Conservation (phyloP, 92 coral and sea anemone species). For the Micromussa lordhowensis region DNA sequence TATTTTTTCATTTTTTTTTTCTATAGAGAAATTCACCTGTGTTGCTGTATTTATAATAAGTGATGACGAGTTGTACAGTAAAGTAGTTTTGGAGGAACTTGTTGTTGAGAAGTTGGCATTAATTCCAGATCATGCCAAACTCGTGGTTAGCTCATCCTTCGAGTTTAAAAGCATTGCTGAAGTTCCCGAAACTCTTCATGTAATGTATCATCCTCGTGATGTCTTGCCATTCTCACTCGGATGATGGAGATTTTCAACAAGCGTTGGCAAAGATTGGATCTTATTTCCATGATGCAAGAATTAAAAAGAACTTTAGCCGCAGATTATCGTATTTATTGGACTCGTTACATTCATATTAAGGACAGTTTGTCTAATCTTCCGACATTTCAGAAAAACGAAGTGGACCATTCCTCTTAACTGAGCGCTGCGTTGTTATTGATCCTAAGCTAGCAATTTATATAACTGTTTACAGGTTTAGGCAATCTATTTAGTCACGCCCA, state of each 20-base stretch:
- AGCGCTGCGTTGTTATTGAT: too few species aligned
- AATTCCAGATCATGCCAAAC: neutral
- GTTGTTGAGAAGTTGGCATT: neutral
- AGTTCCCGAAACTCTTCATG: slow-evolving; percentile 8
- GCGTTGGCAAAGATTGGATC: slow-evolving; percentile 27
- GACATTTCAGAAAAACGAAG: neutral
- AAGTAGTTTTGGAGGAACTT: neutral
- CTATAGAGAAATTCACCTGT: neutral
- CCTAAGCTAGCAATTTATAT: too few species aligned
- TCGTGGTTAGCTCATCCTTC: neutral
- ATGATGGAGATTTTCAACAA: neutral
- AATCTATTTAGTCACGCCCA: too few species aligned
- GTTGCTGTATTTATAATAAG: neutral
- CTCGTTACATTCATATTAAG: too few species aligned
- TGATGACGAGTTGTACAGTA: neutral
- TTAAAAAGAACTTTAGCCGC: neutral
- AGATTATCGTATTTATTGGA: neutral
- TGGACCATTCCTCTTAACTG: neutral
- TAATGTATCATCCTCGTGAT: neutral
- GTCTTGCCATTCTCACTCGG: neutral
- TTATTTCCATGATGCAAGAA: slow-evolving; percentile 28
- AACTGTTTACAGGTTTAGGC: too few species aligned
- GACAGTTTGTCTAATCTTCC: neutral
- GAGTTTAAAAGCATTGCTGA: too few species aligned
- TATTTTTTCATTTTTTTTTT: too few species aligned